A percentile compares a stretch with the other conserved stretches of the same genome.
phyloP scores from a whole-genome alignment of 2,888 invertebrate species.

The Tenthredo livida region DNA sequence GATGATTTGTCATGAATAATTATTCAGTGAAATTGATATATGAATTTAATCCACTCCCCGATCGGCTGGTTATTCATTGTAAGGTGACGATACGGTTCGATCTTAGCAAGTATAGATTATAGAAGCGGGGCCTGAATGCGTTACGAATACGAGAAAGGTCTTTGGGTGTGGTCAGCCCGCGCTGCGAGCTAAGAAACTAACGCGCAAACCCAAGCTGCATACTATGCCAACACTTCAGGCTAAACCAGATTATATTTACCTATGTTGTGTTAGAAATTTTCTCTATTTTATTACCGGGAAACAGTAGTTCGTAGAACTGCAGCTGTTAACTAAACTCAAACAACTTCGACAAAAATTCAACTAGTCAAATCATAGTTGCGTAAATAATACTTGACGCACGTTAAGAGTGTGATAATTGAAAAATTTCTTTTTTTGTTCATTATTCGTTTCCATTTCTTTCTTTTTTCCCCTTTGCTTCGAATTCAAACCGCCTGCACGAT shows the following conservation, averaged over 20 bases:
- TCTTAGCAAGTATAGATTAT: background rate
- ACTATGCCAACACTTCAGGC: conserved; percentile 20
- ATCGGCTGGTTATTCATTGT: conserved; percentile 2
- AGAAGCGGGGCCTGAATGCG: conserved; percentile 39
- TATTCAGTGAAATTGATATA: conserved; percentile 24
- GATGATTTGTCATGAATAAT: background rate
- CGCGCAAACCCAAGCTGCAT: background rate
- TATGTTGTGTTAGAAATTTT: background rate
- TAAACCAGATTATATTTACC: conserved; percentile 34
- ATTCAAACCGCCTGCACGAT: background rate
- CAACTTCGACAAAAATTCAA: background rate
- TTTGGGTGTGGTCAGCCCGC: conserved; percentile 67
- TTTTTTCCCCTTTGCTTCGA: background rate
- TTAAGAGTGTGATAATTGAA: background rate
- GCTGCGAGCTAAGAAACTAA: conserved; percentile 59
- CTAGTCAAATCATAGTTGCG: background rate
- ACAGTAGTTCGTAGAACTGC: background rate
- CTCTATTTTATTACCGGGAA: conserved; percentile 11
- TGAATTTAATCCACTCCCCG: background rate
- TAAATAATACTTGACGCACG: background rate
- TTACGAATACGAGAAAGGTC: conserved; percentile 58
- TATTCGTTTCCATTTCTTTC: background rate
- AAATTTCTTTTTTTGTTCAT: background rate
- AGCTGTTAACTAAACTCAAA: background rate
- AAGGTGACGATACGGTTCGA: background rate